Conservation (phyloP, 2,113 vertebrate species). For the Xiphophorus couchianus region DNA sequence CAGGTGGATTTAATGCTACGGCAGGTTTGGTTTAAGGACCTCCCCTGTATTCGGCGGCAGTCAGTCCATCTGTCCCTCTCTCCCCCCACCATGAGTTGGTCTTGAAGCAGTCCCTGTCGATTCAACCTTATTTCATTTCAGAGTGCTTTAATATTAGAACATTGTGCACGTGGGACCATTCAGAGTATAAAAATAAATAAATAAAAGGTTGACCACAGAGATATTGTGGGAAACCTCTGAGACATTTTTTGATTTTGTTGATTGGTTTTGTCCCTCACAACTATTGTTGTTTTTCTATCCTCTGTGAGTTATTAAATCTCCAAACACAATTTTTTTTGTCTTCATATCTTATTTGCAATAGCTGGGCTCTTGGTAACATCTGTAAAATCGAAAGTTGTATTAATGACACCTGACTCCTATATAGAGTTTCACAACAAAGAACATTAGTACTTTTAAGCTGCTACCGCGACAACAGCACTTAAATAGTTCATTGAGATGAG, state of each 20-base stretch:
- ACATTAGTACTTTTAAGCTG: background rate
- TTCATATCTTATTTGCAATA: background rate
- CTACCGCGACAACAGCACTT: too few relatives aligned
- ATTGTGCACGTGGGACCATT: background rate
- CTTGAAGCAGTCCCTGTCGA: background rate
- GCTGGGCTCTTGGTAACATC: background rate
- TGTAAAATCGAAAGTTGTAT: background rate
- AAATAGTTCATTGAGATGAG: too few relatives aligned
- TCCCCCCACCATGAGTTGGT: background rate
- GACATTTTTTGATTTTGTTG: background rate
- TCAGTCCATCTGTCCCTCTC: background rate
- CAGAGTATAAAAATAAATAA: background rate
- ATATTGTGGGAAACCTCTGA: background rate
- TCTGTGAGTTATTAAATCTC: background rate
- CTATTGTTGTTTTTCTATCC: background rate
- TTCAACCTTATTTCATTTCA: background rate
- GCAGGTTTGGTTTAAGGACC: background rate
- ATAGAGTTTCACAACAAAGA: background rate
- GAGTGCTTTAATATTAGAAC: slow-evolving; percentile 1
- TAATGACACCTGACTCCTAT: background rate
- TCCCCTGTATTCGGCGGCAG: background rate
- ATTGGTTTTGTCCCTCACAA: background rate
- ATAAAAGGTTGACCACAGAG: background rate
- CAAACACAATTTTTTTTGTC: background rate
- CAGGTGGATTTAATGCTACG: background rate